Evolutionary conservation across 2,113 vertebrate species (phyloP).

Genomic region (Probosciger aterrimus): DNA sequence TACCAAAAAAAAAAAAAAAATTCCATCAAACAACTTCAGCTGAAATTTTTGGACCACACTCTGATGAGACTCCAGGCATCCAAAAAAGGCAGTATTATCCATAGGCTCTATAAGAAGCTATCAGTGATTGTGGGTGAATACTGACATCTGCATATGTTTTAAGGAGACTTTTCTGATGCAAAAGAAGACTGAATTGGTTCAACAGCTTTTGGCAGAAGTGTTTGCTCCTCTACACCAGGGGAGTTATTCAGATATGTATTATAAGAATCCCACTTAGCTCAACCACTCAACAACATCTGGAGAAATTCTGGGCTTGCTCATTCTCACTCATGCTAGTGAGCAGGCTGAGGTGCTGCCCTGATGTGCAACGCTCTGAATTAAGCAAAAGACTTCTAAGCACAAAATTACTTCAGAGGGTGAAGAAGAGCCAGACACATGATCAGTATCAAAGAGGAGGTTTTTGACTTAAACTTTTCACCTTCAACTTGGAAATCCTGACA

Average conservation of each 20-base stretch:
- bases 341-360: neutral
- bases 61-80: neutral
- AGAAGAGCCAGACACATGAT: neutral
- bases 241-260: neutral
- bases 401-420: neutral
- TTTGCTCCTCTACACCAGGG: neutral
- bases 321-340: neutral
- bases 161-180: neutral
- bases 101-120: neutral
- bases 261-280: neutral
- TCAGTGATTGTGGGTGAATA: neutral
- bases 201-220: neutral
- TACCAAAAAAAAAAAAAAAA: neutral
- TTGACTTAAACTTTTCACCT: neutral
- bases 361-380: neutral
- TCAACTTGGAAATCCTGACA: neutral
- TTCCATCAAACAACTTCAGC: neutral
- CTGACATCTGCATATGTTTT: neutral
- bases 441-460: neutral
- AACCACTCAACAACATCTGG: neutral
- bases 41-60: neutral
- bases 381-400: neutral
- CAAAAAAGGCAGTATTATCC: neutral
- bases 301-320: neutral
- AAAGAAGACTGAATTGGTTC: neutral